Evolutionary conservation across 2,888 invertebrate genomes (phyloP).

Genomic region (Smittia aterrima): DNA sequence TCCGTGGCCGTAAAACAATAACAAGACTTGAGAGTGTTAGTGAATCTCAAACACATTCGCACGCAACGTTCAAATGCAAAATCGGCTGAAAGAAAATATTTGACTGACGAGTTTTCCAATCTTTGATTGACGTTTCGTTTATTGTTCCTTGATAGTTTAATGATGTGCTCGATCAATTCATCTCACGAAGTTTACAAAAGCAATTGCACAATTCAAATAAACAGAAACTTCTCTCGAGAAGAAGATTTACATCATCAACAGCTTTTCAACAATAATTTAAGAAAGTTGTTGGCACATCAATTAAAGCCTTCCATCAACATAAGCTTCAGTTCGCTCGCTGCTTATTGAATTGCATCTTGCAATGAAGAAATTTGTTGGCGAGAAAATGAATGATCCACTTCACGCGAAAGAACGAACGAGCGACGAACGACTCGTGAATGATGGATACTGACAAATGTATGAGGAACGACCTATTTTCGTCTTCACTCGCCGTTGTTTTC

Average conservation of each 20-base stretch:
- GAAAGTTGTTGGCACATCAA: no score
- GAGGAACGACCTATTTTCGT: constrained; percentile 25
- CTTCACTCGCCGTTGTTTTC: neutral
- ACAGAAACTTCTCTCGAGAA: neutral
- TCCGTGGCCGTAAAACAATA: no score
- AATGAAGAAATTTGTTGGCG: no score
- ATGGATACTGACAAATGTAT: constrained; percentile 36
- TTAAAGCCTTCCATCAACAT: no score
- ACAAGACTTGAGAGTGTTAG: no score
- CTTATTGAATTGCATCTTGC: no score
- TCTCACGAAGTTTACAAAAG: neutral
- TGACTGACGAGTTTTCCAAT: neutral
- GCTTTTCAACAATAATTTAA: no score
- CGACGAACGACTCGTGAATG: neutral
- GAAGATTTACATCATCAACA: neutral
- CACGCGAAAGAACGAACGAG: neutral
- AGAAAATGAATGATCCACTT: no score
- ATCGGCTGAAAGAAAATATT: neutral
- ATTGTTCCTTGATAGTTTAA: constrained; percentile 9
- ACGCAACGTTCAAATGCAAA: no score
- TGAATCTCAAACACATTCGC: no score
- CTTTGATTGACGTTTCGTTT: constrained; percentile 31
- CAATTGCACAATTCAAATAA: no score
- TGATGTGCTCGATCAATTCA: no score
- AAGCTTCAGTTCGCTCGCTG: neutral